Percentiles rank a stretch among this genome's conserved stretches.
phyloP scores from a whole-genome alignment of 2,113 vertebrate species.

The Ictalurus punctatus region DNA sequence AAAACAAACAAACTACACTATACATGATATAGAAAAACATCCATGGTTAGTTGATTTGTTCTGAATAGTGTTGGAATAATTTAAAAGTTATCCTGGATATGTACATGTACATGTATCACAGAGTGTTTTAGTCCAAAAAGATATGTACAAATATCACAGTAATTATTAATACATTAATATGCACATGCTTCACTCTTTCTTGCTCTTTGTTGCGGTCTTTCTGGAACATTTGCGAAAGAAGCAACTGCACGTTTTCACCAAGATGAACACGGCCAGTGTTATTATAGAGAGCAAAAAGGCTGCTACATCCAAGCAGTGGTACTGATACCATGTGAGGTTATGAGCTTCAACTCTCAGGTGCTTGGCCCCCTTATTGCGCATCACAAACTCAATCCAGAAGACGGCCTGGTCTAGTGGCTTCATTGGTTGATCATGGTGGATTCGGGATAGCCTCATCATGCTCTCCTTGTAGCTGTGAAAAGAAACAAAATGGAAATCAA shows the following conservation, averaged over 20 bases:
- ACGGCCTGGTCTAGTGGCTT: conserved; percentile 79
- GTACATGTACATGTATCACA: not conserved
- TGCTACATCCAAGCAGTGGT: conserved; percentile 78
- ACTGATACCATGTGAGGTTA: conserved; percentile 80
- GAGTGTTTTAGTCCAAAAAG: not conserved
- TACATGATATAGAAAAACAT: not conserved
- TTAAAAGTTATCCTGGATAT: not conserved
- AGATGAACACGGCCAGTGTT: conserved; percentile 55
- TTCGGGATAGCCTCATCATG: conserved; percentile 73
- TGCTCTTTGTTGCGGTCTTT: conserved; percentile 8
- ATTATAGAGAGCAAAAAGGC: conserved; percentile 69
- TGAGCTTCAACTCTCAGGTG: conserved; percentile 77
- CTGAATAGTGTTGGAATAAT: not conserved
- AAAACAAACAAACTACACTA: not conserved
- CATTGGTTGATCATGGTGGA: conserved; percentile 80
- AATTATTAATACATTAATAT: not conserved
- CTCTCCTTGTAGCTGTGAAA: conserved; percentile 77
- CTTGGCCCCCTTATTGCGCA: conserved; percentile 82
- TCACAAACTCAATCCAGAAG: conserved; percentile 85
- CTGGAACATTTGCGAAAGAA: conserved; percentile 62
- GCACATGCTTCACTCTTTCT: not conserved
- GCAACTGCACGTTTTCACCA: conserved; percentile 69
- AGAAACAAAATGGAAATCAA: not conserved
- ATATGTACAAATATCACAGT: not conserved
- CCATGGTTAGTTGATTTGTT: not conserved